phyloP scores from a whole-genome alignment of 2,797 vertebrate species.

The Syngnathus acus region DNA sequence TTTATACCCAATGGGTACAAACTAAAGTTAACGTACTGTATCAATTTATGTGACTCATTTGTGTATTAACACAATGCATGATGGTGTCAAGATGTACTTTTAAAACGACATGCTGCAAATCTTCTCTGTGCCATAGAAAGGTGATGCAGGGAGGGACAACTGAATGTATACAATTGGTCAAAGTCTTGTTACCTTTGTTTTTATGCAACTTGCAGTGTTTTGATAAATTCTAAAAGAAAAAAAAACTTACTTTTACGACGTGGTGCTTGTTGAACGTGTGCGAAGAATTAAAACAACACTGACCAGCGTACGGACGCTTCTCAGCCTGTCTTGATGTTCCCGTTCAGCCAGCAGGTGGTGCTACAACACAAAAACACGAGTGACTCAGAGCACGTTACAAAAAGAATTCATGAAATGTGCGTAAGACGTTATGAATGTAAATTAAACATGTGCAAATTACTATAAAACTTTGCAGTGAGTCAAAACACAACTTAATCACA shows the following conservation, averaged over 20 bases:
- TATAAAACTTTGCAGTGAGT: too few species aligned
- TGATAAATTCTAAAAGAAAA: not conserved
- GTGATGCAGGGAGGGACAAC: constrained; percentile 39
- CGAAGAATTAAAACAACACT: constrained; percentile 25
- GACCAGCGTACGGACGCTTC: not conserved
- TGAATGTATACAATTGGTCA: constrained; percentile 25
- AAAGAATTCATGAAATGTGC: too few species aligned
- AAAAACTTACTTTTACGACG: not conserved
- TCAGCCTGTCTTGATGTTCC: not conserved
- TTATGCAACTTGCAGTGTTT: constrained; percentile 12
- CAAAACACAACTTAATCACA: too few species aligned
- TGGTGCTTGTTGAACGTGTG: constrained; percentile 19
- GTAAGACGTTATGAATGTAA: too few species aligned
- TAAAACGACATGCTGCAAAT: constrained; percentile 25
- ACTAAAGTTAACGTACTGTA: not conserved
- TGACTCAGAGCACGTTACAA: too few species aligned
- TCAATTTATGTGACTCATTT: constrained; percentile 5
- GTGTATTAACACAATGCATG: constrained; percentile 16
- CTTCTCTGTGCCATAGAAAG: constrained; percentile 21
- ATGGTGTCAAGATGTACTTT: constrained; percentile 3
- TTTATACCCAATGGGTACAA: constrained; percentile 54
- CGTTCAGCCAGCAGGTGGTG: not conserved
- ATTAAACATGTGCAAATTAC: too few species aligned
- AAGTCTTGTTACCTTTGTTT: constrained; percentile 13
- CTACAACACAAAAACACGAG: not conserved